phyloP scores from a whole-genome alignment of 2,888 invertebrate species.

The Litoditis marina region DNA sequence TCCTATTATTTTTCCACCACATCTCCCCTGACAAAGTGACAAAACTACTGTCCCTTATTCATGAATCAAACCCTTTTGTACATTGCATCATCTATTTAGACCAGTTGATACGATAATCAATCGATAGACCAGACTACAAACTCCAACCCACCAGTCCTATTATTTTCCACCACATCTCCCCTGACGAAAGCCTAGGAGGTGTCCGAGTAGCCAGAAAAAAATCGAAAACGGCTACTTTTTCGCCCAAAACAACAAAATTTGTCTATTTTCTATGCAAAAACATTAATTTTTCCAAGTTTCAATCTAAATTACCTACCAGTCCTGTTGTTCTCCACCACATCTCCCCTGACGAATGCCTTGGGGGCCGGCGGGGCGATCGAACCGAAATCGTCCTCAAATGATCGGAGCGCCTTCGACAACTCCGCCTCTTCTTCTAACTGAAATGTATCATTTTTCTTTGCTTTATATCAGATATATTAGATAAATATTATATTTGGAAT shows the following conservation, averaged over 20 bases:
- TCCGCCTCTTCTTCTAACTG: neutral
- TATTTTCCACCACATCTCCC: no score
- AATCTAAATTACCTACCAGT: conserved; percentile 19
- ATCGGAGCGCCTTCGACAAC: conserved; percentile 7
- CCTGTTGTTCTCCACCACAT: conserved; percentile 72
- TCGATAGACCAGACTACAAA: no score
- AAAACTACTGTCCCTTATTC: no score
- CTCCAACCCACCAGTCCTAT: conserved; percentile 37
- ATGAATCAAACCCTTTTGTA: no score
- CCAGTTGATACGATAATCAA: no score
- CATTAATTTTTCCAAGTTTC: no score
- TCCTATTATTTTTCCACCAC: no score
- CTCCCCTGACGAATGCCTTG: conserved; percentile 96
- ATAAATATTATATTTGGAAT: neutral
- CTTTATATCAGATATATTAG: neutral
- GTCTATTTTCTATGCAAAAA: no score
- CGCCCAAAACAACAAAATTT: no score
- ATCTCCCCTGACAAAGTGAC: no score
- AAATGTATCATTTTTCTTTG: neutral
- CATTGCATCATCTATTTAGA: no score
- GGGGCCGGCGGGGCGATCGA: neutral
- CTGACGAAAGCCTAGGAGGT: conserved; percentile 81
- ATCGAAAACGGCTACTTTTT: conserved; percentile 9
- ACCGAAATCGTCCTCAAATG: conserved; percentile 14
- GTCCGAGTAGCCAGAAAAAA: neutral